Conservation (phyloP, 2,888 invertebrate species). For the Papilio demoleus region DNA sequence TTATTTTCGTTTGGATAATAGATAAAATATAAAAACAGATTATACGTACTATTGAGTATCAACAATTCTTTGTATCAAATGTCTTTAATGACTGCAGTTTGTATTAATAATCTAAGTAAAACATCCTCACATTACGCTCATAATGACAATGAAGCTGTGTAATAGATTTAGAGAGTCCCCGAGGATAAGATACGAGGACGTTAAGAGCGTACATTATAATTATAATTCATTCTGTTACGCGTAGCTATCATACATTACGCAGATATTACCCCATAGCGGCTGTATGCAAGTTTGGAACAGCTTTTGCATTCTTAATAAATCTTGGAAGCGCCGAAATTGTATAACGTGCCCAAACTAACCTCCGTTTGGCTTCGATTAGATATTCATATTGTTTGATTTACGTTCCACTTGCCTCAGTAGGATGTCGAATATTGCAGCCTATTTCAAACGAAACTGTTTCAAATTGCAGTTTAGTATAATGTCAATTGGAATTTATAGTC, state of each 20-base stretch:
- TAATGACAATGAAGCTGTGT: conserved; percentile 11
- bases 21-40: too few relatives aligned
- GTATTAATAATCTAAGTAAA: neutral
- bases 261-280: conserved; percentile 33
- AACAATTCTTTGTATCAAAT: too few relatives aligned
- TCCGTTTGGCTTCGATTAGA: conserved; percentile 33
- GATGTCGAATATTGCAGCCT: conserved; percentile 11
- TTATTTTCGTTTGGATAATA: too few relatives aligned
- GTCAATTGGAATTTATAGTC: conserved; percentile 8
- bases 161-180: conserved; percentile 15
- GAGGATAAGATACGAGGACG: neutral
- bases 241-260: conserved; percentile 19
- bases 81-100: neutral
- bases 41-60: too few relatives aligned
- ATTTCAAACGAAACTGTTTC: conserved; percentile 12
- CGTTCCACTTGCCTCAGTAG: neutral
- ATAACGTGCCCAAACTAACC: conserved; percentile 31
- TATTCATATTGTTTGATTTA: conserved; percentile 31
- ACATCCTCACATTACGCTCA: neutral
- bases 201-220: neutral
- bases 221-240: conserved; percentile 20
- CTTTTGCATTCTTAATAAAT: conserved; percentile 39
- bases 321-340: conserved; percentile 26
- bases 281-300: conserved; percentile 24
- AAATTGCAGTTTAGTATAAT: conserved; percentile 1